Evolutionary conservation across 1,140 invertebrate genomes (phyloP).

Genomic region (Heliothis virescens): DNA sequence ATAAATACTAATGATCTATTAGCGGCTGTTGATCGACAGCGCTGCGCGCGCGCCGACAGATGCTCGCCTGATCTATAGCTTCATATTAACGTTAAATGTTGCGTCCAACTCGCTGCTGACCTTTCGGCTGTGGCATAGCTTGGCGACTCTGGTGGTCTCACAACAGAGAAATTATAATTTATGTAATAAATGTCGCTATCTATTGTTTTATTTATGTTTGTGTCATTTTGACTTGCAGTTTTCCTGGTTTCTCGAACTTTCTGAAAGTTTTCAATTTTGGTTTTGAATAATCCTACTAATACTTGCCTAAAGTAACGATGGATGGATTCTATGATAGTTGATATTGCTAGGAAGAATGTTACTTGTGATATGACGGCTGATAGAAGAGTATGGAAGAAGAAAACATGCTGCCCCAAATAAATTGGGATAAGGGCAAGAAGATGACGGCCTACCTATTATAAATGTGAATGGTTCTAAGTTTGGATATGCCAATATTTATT

Average conservation of each 20-base stretch:
- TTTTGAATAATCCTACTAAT: too few species aligned
- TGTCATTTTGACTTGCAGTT: background rate
- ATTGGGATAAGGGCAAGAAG: too few species aligned
- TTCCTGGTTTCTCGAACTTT: background rate
- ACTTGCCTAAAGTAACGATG: too few species aligned
- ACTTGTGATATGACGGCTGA: too few species aligned
- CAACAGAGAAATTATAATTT: constrained; percentile 12
- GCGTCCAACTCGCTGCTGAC: constrained; percentile 32
- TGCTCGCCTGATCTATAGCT: constrained; percentile 33
- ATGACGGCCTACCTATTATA: too few species aligned
- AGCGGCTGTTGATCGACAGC: constrained; percentile 38
- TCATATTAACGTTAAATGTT: constrained; percentile 42
- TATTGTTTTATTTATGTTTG: constrained; percentile 3
- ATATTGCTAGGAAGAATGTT: too few species aligned
- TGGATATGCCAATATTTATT: too few species aligned
- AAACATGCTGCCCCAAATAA: too few species aligned
- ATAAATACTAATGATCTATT: constrained; percentile 38
- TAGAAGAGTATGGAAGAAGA: too few species aligned
- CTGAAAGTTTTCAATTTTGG: too few species aligned
- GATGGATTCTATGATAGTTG: too few species aligned
- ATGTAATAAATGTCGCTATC: background rate
- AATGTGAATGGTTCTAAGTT: too few species aligned
- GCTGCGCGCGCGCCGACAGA: constrained; percentile 36
- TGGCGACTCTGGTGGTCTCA: constrained; percentile 36
- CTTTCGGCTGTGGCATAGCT: constrained; percentile 21